These are phyloP conservation scores for Pheucticus melanocephalus DNA, from an alignment of 2,113 vertebrate genomes.

Conservation along the genomic window DNA sequence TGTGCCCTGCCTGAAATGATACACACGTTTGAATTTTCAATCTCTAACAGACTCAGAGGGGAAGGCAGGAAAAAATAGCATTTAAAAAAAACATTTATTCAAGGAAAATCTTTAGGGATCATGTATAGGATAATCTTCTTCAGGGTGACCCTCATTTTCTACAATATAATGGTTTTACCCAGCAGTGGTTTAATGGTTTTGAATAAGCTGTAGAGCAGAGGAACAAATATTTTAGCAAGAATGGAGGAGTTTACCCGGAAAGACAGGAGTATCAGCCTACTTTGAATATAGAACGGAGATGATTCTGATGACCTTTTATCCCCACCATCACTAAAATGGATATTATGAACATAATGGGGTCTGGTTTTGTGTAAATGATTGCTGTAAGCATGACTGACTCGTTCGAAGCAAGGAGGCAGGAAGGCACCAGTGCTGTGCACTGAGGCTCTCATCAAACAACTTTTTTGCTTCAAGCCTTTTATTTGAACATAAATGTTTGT, in stretches of 20 bases:
- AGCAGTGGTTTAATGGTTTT: slow-evolving; percentile 16
- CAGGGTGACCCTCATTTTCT: slow-evolving; percentile 38
- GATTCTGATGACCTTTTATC: slow-evolving; percentile 11
- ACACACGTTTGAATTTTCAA: background rate
- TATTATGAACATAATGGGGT: background rate
- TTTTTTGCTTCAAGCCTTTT: background rate
- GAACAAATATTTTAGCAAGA: background rate
- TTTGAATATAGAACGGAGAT: background rate
- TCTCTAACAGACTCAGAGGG: background rate
- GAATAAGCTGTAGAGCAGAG: background rate
- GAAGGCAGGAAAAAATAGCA: background rate
- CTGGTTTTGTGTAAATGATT: background rate
- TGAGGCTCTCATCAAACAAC: background rate
- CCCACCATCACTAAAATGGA: background rate
- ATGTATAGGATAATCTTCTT: slow-evolving; percentile 38
- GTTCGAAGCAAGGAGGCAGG: background rate
- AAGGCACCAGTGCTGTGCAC: background rate
- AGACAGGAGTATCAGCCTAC: background rate
- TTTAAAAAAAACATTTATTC: slow-evolving; percentile 26
- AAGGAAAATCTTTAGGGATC: slow-evolving; percentile 30
- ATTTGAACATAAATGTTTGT: slow-evolving; percentile 52
- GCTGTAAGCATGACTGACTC: background rate
- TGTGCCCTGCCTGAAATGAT: background rate
- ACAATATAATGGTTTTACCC: slow-evolving; percentile 20
- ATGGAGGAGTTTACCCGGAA: background rate